phyloP scores from a whole-genome alignment of 2,888 invertebrate genomes.

The Perdita meconis region DNA sequence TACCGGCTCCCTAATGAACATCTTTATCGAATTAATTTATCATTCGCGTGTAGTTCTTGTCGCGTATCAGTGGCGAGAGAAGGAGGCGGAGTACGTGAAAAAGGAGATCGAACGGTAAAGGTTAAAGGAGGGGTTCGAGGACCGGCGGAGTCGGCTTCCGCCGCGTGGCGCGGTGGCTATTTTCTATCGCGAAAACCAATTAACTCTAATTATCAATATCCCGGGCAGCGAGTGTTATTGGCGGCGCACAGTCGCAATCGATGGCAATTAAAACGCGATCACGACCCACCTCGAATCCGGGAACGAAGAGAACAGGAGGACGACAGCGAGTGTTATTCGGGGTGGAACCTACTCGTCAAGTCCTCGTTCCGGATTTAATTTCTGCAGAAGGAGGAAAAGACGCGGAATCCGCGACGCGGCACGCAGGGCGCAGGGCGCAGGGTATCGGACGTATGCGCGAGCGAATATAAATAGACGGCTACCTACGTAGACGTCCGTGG shows the following conservation, averaged over 20 bases:
- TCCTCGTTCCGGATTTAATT: conserved; percentile 10
- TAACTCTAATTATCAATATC: conserved; percentile 57
- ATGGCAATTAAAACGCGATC: conserved; percentile 55
- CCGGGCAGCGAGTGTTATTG: conserved; percentile 42
- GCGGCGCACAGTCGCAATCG: conserved; percentile 12
- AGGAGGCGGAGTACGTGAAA: too few species aligned
- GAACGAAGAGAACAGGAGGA: not conserved
- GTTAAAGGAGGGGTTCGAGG: conserved; percentile 7
- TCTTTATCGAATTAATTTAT: conserved; percentile 58
- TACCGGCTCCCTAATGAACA: conserved; percentile 39
- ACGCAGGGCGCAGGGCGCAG: not conserved
- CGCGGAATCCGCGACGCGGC: too few species aligned
- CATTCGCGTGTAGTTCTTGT: conserved; percentile 36
- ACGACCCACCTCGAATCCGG: not conserved
- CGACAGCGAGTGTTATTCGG: not conserved
- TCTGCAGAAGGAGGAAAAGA: not conserved
- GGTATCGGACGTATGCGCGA: conserved; percentile 40
- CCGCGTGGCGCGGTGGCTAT: conserved; percentile 20
- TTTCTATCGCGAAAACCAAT: conserved; percentile 54
- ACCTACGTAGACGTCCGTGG: conserved; percentile 66
- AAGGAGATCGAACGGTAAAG: conserved; percentile 15
- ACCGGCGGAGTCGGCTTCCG: conserved; percentile 23
- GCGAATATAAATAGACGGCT: conserved; percentile 69
- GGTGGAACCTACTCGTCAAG: conserved; percentile 2
- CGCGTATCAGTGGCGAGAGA: not conserved